phyloP scores from a whole-genome alignment of 2,113 vertebrate genomes.

The Xiphias gladius region DNA sequence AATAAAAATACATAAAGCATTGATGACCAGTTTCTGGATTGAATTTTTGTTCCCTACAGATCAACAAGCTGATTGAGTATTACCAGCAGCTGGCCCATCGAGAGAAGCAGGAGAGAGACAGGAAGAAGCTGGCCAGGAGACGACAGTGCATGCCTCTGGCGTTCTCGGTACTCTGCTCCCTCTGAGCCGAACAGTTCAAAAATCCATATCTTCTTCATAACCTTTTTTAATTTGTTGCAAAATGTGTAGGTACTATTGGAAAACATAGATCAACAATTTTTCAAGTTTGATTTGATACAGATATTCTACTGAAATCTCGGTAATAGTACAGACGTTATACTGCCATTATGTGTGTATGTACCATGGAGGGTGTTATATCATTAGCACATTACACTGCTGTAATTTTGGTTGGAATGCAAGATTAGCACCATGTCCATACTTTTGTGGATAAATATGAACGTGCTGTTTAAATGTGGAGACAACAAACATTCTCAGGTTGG shows the following conservation, averaged over 20 bases:
- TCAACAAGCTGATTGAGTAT: conserved; percentile 98
- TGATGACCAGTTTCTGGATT: not conserved
- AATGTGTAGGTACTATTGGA: not conserved
- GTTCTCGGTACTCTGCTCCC: conserved; percentile 90
- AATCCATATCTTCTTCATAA: not conserved
- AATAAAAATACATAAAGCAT: not conserved
- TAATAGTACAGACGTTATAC: not conserved
- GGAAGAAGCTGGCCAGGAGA: conserved; percentile 95
- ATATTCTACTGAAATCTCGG: not conserved
- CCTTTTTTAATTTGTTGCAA: conserved; percentile 1
- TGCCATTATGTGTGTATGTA: not conserved
- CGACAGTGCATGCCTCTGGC: conserved; percentile 96
- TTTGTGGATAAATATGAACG: not conserved
- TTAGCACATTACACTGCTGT: not conserved
- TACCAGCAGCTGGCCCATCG: conserved; percentile 98
- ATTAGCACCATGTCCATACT: conserved; percentile 20
- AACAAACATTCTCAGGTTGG: not conserved
- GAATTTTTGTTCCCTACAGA: conserved; percentile 81
- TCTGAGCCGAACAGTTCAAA: conserved; percentile 12
- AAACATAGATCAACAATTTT: not conserved
- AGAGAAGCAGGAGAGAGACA: conserved; percentile 96
- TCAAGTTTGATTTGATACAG: not conserved
- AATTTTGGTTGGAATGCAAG: not conserved
- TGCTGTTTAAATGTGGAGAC: not conserved
- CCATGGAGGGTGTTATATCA: not conserved